Evolutionary conservation across 2,888 invertebrate species (phyloP), one percentile per base, ranked within the genome.

Genomic region (Nomada fucata): DNA sequence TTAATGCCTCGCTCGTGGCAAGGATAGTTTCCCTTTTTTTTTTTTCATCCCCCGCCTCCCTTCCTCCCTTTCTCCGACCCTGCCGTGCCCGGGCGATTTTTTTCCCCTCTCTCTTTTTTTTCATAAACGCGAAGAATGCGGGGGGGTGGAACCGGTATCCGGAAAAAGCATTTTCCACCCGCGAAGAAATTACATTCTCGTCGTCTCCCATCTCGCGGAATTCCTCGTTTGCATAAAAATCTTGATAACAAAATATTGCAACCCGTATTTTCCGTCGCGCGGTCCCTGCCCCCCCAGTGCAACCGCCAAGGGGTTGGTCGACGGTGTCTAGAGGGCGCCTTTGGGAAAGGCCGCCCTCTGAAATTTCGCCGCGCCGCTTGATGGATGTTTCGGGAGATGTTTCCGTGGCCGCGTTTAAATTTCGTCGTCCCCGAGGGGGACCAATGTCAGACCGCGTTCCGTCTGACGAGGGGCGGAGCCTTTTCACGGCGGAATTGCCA

Each of bases 221-320:
- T 82, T 68, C 71, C 72, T 76, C 76, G 68, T 82, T 82, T 82
- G 76, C 82, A 76, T 82, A 73, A 76, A 73, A 82, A 76, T 81
- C 82, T 81, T 76, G 82, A 76, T 82, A 82, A 82, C 76, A 76
- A 82, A 80, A 73, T 82, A 76, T 79, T 65, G 63, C 64, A 73
- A 76, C 72, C 64, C 76, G 60, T 73, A 73, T 80, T 76, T 76
- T 63, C 72, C n/a, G 71, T 44, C 18, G 20, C 11, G 36, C 47
- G 36, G 36, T 60, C 13, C 15, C n/a, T 36, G 5, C 36, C 36
- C 36, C 5, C 36, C 36, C 36, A 0, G 1, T 36, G 36, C 36
- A n/a, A n/a, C 65, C 3, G 59, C 9, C 15, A 7, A 60, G n/a
- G n/a, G n/a, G 4, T 15, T n/a, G 11, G 23, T 5, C 0, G 10